phyloP scores from a whole-genome alignment of 2,113 vertebrate species.

The Sus scrofa region DNA sequence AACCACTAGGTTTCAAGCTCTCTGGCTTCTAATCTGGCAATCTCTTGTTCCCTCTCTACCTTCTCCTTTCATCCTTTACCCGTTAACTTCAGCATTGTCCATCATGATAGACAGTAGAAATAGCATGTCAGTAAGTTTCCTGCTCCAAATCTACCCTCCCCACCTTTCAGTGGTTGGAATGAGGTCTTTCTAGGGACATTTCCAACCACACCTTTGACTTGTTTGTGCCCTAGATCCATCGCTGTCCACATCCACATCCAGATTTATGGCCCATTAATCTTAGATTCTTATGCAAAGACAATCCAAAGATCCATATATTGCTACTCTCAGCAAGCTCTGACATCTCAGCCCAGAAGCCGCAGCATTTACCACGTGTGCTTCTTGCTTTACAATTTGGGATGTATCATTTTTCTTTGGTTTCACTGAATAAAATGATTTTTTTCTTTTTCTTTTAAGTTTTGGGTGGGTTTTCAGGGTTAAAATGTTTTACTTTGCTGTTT shows the following conservation, averaged over 20 bases:
- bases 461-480: slow-evolving; percentile 70
- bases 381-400: not conserved
- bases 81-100: not conserved
- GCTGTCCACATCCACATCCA: not conserved
- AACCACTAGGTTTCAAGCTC: not conserved
- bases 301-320: not conserved
- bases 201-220: not conserved
- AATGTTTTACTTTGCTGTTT: slow-evolving; percentile 74
- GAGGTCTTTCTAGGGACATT: not conserved
- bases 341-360: not conserved
- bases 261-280: not conserved
- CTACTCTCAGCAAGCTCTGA: not conserved
- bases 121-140: not conserved
- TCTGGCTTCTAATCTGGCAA: not conserved
- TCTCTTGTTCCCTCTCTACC: not conserved
- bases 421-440: slow-evolving; percentile 42
- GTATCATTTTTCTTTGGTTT: slow-evolving; percentile 50
- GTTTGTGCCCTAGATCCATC: not conserved
- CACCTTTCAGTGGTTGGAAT: not conserved
- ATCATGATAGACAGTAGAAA: not conserved
- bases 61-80: not conserved
- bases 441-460: slow-evolving; percentile 38
- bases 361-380: not conserved
- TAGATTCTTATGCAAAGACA: not conserved
- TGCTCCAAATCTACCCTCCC: not conserved